A percentile compares a stretch with the other conserved stretches of the same genome.
Conservation (phyloP, 2,113 vertebrate species). For the Pseudopodoces humilis region DNA sequence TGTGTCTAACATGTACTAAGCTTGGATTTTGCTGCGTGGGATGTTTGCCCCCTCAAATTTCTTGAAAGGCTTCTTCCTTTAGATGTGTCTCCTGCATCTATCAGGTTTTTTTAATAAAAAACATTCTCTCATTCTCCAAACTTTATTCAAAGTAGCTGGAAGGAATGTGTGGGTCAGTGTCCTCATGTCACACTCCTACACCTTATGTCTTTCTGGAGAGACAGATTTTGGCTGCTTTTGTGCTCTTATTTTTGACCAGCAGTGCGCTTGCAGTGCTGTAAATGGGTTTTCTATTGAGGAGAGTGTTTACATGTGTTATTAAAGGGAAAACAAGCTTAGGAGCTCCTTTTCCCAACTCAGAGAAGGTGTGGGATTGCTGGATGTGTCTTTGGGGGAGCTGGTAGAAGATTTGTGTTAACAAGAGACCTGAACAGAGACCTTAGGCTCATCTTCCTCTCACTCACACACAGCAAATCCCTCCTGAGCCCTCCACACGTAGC, state of each 20-base stretch:
- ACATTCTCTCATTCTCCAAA: background rate
- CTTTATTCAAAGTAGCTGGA: background rate
- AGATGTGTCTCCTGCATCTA: background rate
- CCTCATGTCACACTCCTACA: background rate
- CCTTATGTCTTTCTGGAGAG: background rate
- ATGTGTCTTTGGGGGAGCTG: background rate
- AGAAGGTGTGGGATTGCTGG: background rate
- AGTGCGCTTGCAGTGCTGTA: background rate
- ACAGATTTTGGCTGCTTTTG: background rate
- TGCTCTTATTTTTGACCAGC: background rate
- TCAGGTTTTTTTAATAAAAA: background rate
- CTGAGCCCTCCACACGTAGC: background rate
- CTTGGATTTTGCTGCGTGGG: background rate
- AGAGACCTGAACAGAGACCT: background rate
- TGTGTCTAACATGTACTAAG: background rate
- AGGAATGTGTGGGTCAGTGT: background rate
- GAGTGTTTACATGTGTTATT: background rate
- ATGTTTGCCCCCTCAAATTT: background rate
- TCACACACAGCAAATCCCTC: accelerated
- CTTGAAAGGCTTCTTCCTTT: background rate
- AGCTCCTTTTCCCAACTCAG: background rate
- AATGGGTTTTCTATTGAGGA: background rate
- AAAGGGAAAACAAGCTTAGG: background rate
- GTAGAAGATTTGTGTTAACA: background rate
- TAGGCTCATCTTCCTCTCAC: background rate